phyloP scores from a whole-genome alignment of 2,113 vertebrate species.

The Notothenia rossii region DNA sequence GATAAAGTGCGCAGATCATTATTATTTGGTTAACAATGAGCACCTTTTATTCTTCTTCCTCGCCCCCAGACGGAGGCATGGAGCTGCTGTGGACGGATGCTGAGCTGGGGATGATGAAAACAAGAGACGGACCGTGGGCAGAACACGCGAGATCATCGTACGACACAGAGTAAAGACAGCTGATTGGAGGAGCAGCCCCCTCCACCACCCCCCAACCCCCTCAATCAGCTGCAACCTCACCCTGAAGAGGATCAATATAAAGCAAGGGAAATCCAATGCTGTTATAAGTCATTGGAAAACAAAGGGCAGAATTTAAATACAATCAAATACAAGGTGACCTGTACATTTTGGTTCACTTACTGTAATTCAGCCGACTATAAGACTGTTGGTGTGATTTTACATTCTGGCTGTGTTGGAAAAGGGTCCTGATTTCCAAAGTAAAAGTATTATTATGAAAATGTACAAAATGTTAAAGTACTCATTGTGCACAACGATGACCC shows the following conservation, averaged over 20 bases:
- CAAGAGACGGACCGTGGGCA: constrained; percentile 52
- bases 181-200: constrained; percentile 64
- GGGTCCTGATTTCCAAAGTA: no score
- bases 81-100: constrained; percentile 11
- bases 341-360: no score
- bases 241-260: not conserved
- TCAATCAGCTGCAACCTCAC: not conserved
- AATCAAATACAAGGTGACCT: not conserved
- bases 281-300: not conserved
- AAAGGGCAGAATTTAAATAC: not conserved
- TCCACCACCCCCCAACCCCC: no score
- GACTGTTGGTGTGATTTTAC: no score
- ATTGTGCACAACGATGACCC: no score
- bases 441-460: no score
- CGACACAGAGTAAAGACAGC: constrained; percentile 34
- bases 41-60: constrained; percentile 18
- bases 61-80: constrained; percentile 18
- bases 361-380: not conserved
- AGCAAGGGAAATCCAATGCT: not conserved
- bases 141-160: constrained; percentile 72
- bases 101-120: constrained; percentile 57
- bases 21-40: not conserved
- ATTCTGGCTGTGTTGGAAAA: no score
- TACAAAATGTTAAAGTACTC: no score
- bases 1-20: constrained; percentile 43